Percentiles rank a stretch among this genome's conserved stretches.
phyloP scores from a whole-genome alignment of 1,140 invertebrate genomes.

The Drosophila mayri region DNA sequence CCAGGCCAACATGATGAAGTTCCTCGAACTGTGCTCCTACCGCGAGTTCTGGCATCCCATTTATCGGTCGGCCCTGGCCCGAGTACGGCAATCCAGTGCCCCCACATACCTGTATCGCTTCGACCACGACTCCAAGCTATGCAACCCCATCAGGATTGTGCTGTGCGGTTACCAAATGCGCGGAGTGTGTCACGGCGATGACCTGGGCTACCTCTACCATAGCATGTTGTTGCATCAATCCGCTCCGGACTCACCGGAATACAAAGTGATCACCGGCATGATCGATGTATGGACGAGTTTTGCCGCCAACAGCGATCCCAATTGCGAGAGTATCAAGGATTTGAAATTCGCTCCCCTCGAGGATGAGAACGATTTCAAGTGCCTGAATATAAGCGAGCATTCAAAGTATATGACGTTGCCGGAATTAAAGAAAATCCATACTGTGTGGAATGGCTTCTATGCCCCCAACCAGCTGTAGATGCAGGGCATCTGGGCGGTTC shows the following conservation, averaged over 20 bases:
- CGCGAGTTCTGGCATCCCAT: constrained; percentile 85
- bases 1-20: constrained; percentile 69
- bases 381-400: constrained; percentile 83
- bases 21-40: constrained; percentile 78
- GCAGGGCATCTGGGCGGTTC: constrained; percentile 10
- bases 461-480: constrained; percentile 36
- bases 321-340: constrained; percentile 63
- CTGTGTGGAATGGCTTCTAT: constrained; percentile 85
- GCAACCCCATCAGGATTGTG: constrained; percentile 76
- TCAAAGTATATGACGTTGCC: constrained; percentile 80
- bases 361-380: constrained; percentile 66
- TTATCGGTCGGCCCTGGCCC: constrained; percentile 72
- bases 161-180: constrained; percentile 73
- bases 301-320: constrained; percentile 82
- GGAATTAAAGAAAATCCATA: constrained; percentile 77
- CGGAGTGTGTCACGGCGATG: constrained; percentile 88
- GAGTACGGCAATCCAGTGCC: constrained; percentile 63
- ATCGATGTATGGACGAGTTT: constrained; percentile 85
- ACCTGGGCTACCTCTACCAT: constrained; percentile 88
- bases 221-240: constrained; percentile 84
- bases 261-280: constrained; percentile 84
- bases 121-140: constrained; percentile 78
- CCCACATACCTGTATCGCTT: constrained; percentile 85
- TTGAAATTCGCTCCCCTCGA: constrained; percentile 76
- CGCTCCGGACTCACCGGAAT: constrained; percentile 68